Evolutionary conservation across 1,140 invertebrate species (phyloP).

Genomic region (Rhynchophorus ferrugineus): DNA sequence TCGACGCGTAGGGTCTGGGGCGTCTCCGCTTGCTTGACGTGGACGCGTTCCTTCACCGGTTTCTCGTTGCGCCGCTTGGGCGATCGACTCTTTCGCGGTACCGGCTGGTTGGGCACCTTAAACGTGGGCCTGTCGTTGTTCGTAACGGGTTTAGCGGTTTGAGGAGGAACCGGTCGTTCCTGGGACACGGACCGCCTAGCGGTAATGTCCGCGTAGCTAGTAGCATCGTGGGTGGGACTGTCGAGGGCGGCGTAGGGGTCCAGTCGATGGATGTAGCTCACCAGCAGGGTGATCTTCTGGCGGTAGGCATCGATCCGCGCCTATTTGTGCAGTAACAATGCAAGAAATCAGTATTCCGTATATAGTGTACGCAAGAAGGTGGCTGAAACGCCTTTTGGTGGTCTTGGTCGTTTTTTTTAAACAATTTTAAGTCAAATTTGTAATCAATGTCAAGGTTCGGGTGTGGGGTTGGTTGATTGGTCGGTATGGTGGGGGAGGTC

Average conservation of each 20-base stretch:
- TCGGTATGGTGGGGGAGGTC: background rate
- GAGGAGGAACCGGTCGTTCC: slow-evolving; percentile 20
- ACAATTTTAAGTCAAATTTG: background rate
- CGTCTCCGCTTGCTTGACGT: background rate
- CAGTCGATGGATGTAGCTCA: slow-evolving; percentile 58
- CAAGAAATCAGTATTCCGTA: slow-evolving; percentile 36
- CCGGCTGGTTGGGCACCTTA: background rate
- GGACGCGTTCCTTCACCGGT: background rate
- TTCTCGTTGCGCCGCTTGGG: slow-evolving; percentile 22
- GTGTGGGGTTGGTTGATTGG: too few relatives aligned
- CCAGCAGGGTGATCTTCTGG: slow-evolving; percentile 59
- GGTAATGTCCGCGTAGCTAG: slow-evolving; percentile 45
- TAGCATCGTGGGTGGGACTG: slow-evolving; percentile 40
- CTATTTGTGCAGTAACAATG: slow-evolving; percentile 56
- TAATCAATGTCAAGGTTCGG: slow-evolving; percentile 18
- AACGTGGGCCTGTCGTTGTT: slow-evolving; percentile 3
- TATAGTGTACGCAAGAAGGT: slow-evolving; percentile 30
- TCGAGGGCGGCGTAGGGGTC: slow-evolving; percentile 56
- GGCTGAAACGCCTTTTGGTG: slow-evolving; percentile 31
- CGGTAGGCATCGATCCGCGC: slow-evolving; percentile 57
- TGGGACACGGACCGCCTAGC: slow-evolving; percentile 31
- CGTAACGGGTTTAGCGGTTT: slow-evolving; percentile 7
- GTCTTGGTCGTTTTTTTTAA: slow-evolving; percentile 16
- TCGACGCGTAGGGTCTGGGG: background rate
- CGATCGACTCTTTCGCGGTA: slow-evolving; percentile 38